Conservation (phyloP, 1,140 invertebrate species). For the Zaprionus lachaisei region DNA sequence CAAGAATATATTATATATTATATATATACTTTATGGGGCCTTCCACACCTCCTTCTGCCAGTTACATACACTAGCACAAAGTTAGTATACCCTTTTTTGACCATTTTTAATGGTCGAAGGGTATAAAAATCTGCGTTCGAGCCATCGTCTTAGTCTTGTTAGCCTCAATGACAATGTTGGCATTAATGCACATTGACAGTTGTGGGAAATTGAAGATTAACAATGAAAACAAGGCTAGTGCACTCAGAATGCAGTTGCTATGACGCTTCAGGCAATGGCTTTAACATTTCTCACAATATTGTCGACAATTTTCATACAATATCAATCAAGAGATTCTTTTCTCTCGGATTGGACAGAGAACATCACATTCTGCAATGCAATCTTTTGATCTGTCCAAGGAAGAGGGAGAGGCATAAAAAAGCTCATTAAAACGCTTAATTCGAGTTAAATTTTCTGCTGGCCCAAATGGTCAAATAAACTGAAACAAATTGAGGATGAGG, state of each 20-base stretch:
- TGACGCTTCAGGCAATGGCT: not conserved
- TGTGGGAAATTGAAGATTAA: conserved; percentile 49
- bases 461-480: conserved; percentile 1
- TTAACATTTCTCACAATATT: conserved; percentile 42
- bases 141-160: not conserved
- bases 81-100: too few species aligned
- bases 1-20: too few species aligned
- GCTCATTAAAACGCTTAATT: conserved; percentile 30
- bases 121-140: not conserved
- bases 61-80: too few species aligned
- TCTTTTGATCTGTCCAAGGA: not conserved
- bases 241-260: conserved; percentile 5
- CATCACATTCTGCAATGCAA: conserved; percentile 55
- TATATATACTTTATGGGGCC: too few species aligned
- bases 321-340: not conserved
- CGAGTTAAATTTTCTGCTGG: conserved; percentile 36
- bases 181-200: conserved; percentile 57
- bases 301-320: conserved; percentile 31
- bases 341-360: conserved; percentile 35
- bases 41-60: too few species aligned
- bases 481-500: conserved; percentile 51
- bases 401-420: not conserved
- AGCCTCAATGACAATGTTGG: not conserved
- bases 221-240: conserved; percentile 43
- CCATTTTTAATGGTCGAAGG: too few species aligned